Percentiles rank a stretch among this genome's conserved stretches.
Evolutionary conservation across 2,113 vertebrate species (phyloP).

Genomic region (Sylvietta virens): DNA sequence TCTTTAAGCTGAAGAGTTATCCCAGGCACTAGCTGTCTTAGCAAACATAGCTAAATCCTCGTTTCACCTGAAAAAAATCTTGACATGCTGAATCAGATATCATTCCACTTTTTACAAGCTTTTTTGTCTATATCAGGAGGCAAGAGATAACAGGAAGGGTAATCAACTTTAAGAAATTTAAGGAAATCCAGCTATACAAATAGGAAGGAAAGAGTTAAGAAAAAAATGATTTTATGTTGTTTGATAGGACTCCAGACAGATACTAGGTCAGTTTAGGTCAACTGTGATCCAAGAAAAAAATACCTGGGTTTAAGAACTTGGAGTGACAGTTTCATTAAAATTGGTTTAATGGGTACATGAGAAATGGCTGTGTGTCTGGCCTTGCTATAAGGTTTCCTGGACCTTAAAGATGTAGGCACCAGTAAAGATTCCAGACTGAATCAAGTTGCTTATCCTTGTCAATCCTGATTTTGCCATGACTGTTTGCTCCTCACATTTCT

Average conservation of each 20-base stretch:
- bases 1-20: not conserved
- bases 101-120: not conserved
- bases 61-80: not conserved
- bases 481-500: not conserved
- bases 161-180: not conserved
- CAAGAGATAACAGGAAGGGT: not conserved
- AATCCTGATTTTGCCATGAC: not conserved
- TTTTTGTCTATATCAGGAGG: not conserved
- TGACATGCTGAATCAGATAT: not conserved
- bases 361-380: not conserved
- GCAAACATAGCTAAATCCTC: not conserved
- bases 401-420: not conserved
- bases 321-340: not conserved
- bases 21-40: not conserved
- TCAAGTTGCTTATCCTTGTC: not conserved
- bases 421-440: not conserved
- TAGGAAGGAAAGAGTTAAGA: not conserved
- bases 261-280: not conserved
- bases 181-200: not conserved
- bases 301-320: not conserved
- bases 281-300: not conserved
- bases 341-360: not conserved
- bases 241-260: not conserved
- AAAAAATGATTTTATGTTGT: not conserved
- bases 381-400: not conserved